Evolutionary conservation across 2,888 invertebrate species (phyloP).

Genomic region (Nemapogon koenigi): DNA sequence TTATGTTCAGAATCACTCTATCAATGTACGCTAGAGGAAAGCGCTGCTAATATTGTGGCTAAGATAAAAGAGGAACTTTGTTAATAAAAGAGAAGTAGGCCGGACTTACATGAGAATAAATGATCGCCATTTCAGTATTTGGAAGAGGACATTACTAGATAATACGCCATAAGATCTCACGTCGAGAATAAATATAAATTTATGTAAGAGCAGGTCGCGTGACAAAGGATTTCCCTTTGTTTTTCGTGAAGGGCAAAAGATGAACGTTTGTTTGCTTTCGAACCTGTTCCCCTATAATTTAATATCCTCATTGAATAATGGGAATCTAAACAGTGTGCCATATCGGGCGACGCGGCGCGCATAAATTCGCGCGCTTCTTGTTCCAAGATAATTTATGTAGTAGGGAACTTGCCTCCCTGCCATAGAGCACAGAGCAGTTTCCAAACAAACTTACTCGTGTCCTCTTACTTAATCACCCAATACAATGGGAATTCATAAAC

Average conservation of each 20-base stretch:
- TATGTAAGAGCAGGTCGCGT: neutral
- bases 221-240: neutral
- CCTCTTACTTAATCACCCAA: slow-evolving; percentile 33
- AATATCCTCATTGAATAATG: slow-evolving; percentile 27
- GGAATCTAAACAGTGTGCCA: slow-evolving; percentile 24
- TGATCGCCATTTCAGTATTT: slow-evolving; percentile 17
- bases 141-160: neutral
- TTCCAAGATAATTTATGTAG: slow-evolving; percentile 36
- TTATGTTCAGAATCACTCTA: slow-evolving; percentile 5
- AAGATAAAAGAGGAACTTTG: slow-evolving; percentile 3
- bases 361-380: slow-evolving; percentile 32
- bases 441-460: slow-evolving; percentile 31
- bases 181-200: neutral
- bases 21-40: neutral
- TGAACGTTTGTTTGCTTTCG: slow-evolving; percentile 2
- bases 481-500: slow-evolving; percentile 27
- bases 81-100: slow-evolving; percentile 8
- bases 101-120: slow-evolving; percentile 18
- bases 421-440: slow-evolving; percentile 13
- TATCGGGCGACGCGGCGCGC: slow-evolving; percentile 20
- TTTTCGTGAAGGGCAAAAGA: neutral
- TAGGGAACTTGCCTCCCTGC: slow-evolving; percentile 23
- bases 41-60: slow-evolving; percentile 4
- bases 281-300: slow-evolving; percentile 4
- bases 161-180: neutral